Percentiles rank a stretch among this genome's conserved stretches.
phyloP scores from a whole-genome alignment of 2,888 invertebrate species.

The Mechanitis messenoides region DNA sequence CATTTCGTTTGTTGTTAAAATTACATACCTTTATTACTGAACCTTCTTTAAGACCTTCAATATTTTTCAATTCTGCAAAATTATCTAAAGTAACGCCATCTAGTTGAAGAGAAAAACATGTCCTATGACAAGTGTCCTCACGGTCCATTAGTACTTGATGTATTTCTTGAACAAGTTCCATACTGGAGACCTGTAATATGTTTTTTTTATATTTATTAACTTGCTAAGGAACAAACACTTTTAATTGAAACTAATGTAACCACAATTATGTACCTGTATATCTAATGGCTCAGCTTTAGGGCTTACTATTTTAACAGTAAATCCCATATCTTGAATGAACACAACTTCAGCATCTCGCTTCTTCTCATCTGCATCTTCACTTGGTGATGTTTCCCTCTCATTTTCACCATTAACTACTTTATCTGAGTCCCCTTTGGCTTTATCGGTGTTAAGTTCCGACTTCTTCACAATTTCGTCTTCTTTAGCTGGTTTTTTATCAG shows the following conservation, averaged over 20 bases:
- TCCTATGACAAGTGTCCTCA: slow-evolving; percentile 98
- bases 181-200: slow-evolving; percentile 87
- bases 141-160: slow-evolving; percentile 98
- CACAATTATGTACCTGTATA: slow-evolving; percentile 81
- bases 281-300: slow-evolving; percentile 95
- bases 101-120: slow-evolving; percentile 97
- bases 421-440: slow-evolving; percentile 50
- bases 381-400: slow-evolving; percentile 65
- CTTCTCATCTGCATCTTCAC: slow-evolving; percentile 74
- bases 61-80: slow-evolving; percentile 97
- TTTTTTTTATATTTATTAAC: not conserved
- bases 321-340: slow-evolving; percentile 93
- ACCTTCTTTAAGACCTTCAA: slow-evolving; percentile 96
- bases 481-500: slow-evolving; percentile 50
- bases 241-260: no score
- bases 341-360: slow-evolving; percentile 87
- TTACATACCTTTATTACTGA: slow-evolving; percentile 87
- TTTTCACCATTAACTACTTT: slow-evolving; percentile 62
- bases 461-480: slow-evolving; percentile 41
- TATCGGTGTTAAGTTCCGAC: slow-evolving; percentile 42
- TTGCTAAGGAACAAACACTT: slow-evolving; percentile 4
- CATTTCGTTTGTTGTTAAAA: not conserved
- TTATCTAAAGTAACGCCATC: slow-evolving; percentile 96
- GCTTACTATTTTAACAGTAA: slow-evolving; percentile 94
- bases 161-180: slow-evolving; percentile 98